Conservation (phyloP, 2,888 invertebrate species). For the Norana najaformis region DNA sequence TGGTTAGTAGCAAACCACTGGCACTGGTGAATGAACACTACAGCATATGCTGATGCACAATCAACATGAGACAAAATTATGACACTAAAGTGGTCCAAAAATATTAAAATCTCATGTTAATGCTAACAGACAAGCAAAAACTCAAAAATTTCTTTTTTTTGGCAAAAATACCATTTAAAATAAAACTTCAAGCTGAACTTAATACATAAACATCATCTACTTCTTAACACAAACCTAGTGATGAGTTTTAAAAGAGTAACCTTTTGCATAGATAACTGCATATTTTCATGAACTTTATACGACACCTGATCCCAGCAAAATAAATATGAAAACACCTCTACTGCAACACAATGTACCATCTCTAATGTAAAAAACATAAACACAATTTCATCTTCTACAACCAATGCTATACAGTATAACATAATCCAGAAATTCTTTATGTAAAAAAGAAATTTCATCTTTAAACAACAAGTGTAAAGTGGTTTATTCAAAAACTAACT, state of each 20-base stretch:
- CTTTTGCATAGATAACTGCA: not conserved
- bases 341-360: not conserved
- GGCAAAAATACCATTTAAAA: not conserved
- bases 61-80: not conserved
- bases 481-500: not conserved
- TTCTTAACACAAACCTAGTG: not conserved
- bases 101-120: not conserved
- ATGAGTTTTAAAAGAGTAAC: not conserved
- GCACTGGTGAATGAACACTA: not conserved
- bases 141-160: not conserved
- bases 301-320: not conserved
- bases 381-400: not conserved
- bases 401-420: not conserved
- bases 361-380: not conserved
- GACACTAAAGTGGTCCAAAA: conserved; percentile 10
- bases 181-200: conserved; percentile 5
- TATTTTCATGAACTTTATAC: not conserved
- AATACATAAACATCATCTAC: not conserved
- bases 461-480: not conserved
- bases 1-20: not conserved
- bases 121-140: not conserved
- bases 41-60: not conserved
- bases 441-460: no score
- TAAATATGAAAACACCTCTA: not conserved
- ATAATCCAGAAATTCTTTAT: not conserved